Evolutionary conservation across 2,113 vertebrate genomes (phyloP).

Genomic region (Atherinomorus stipes): DNA sequence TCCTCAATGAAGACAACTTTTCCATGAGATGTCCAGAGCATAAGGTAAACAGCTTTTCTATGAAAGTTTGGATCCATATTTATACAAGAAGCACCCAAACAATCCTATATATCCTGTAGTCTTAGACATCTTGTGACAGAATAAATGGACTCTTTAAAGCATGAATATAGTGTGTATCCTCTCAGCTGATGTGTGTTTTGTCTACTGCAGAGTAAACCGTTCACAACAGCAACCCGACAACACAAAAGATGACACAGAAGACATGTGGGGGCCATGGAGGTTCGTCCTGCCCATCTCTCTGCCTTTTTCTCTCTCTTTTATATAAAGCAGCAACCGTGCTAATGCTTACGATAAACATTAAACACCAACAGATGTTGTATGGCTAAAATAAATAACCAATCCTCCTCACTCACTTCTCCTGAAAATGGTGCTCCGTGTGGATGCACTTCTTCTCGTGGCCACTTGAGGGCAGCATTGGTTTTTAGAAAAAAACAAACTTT

Average conservation of each 20-base stretch:
- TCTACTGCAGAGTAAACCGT: constrained; percentile 72
- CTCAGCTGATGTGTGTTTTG: constrained; percentile 12
- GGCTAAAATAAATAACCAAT: too few relatives aligned
- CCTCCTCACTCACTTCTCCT: neutral
- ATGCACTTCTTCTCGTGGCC: neutral
- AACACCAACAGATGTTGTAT: too few relatives aligned
- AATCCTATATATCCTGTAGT: too few relatives aligned
- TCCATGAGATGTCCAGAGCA: constrained; percentile 81
- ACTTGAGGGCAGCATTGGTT: neutral
- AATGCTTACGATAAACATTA: too few relatives aligned
- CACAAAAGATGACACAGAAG: constrained; percentile 73
- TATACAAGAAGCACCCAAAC: too few relatives aligned
- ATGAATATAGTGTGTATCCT: too few relatives aligned
- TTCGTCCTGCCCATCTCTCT: neutral
- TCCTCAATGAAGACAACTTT: constrained; percentile 83
- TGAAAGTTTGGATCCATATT: too few relatives aligned
- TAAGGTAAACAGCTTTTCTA: constrained; percentile 68
- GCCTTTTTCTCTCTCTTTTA: accelerated
- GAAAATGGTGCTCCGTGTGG: too few relatives aligned
- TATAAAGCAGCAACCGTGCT: too few relatives aligned
- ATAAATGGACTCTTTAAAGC: too few relatives aligned
- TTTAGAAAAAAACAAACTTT: too few relatives aligned
- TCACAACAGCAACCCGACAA: constrained; percentile 47
- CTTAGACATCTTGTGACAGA: too few relatives aligned
- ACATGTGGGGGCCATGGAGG: constrained; percentile 41